Percentiles rank a stretch among this genome's conserved stretches.
These are phyloP conservation scores for Trachurus trachurus DNA, from an alignment of 2,797 vertebrate genomes.

Conservation along the genomic window DNA sequence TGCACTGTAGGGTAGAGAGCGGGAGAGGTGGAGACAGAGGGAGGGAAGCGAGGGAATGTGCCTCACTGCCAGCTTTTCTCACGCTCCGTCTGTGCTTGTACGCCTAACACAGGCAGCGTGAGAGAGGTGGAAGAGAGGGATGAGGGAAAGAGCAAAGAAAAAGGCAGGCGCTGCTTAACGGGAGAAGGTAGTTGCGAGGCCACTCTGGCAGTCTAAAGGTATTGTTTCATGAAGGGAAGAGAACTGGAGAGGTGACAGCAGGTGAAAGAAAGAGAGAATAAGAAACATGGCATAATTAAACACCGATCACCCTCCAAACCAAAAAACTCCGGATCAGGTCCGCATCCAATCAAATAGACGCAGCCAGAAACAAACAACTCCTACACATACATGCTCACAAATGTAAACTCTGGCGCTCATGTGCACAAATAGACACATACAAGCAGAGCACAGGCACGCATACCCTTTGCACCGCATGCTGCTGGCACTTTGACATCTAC, in stretches of 20 bases:
- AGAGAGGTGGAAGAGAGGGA: conserved; percentile 40
- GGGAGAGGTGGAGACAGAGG: conserved; percentile 55
- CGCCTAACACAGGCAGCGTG: conserved; percentile 37
- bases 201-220: conserved; percentile 38
- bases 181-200: conserved; percentile 43
- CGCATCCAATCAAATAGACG: conserved; percentile 30
- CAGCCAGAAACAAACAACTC: conserved; percentile 41
- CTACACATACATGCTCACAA: conserved; percentile 54
- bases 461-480: conserved; percentile 71
- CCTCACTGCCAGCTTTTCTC: conserved; percentile 74
- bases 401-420: conserved; percentile 48
- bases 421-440: conserved; percentile 54
- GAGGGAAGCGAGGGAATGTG: conserved; percentile 67
- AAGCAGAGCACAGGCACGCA: conserved; percentile 49
- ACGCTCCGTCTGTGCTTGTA: conserved; percentile 67
- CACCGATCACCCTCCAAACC: conserved; percentile 25
- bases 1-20: conserved; percentile 59
- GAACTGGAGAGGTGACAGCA: conserved; percentile 39
- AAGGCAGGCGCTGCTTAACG: conserved; percentile 27
- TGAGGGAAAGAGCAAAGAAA: conserved; percentile 32
- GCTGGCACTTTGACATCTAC: conserved; percentile 80
- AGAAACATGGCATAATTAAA: conserved; percentile 20
- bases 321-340: conserved; percentile 10
- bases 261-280: conserved; percentile 33
- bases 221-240: conserved; percentile 45